These are phyloP conservation scores for Brachionus calyciflorus DNA, from an alignment of 1,140 invertebrate genomes.

Conservation along the genomic window DNA sequence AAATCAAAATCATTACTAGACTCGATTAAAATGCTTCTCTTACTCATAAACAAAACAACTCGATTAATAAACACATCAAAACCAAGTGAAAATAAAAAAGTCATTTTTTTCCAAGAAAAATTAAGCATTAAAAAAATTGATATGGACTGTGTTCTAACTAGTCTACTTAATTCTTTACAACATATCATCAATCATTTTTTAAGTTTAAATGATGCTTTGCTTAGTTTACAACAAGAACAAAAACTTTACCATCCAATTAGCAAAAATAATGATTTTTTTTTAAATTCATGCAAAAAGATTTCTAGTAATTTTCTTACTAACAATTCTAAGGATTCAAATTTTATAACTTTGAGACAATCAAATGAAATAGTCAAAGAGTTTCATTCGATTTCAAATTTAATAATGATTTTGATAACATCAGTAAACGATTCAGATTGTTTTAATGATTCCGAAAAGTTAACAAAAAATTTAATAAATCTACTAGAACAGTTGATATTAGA, in stretches of 20 bases:
- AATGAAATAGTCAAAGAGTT: slow-evolving; percentile 16
- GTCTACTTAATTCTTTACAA: not conserved
- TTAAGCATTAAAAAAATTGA: slow-evolving; percentile 16
- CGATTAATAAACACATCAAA: not conserved
- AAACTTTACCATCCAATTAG: not conserved
- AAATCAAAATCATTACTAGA: slow-evolving; percentile 16
- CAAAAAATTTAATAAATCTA: not conserved
- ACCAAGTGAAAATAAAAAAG: not conserved
- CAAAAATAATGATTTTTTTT: not conserved
- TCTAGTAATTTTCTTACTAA: not conserved
- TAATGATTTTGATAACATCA: slow-evolving; percentile 26
- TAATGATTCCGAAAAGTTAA: slow-evolving; percentile 3
- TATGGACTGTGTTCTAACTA: not conserved
- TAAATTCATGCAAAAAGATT: not conserved
- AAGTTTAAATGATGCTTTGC: not conserved
- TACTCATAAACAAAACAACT: slow-evolving; percentile 18
- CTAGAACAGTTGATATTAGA: slow-evolving; percentile 18
- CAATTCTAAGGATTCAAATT: not conserved
- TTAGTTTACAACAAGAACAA: not conserved
- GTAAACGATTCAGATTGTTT: slow-evolving; percentile 2
- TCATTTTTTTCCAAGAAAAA: not conserved
- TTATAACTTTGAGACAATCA: slow-evolving; percentile 22
- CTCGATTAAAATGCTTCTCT: slow-evolving; percentile 5
- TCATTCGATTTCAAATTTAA: slow-evolving; percentile 25
- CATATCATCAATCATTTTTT: slow-evolving; percentile 1